phyloP scores from a whole-genome alignment of 2,113 vertebrate species.

The Ptyas mucosa region DNA sequence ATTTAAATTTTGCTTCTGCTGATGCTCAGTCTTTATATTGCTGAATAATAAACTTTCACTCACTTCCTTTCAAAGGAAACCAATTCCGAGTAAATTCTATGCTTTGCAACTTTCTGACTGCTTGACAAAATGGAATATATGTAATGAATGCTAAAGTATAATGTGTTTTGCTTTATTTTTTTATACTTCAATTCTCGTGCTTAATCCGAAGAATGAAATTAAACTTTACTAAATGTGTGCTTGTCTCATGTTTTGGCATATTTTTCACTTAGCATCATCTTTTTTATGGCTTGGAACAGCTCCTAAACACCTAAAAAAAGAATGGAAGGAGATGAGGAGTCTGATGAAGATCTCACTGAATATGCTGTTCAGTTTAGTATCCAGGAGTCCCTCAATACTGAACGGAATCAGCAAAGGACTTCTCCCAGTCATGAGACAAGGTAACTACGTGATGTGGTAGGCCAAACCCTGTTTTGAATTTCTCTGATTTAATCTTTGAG shows the following conservation, averaged over 20 bases:
- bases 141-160: background rate
- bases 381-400: slow-evolving; percentile 70
- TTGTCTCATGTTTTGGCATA: background rate
- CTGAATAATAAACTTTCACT: background rate
- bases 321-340: slow-evolving; percentile 72
- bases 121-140: background rate
- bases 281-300: slow-evolving; percentile 23
- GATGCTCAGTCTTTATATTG: background rate
- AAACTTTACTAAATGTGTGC: background rate
- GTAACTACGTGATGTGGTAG: slow-evolving; percentile 55
- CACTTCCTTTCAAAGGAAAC: background rate
- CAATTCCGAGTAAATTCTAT: background rate
- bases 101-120: background rate
- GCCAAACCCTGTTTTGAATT: background rate
- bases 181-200: background rate
- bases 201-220: background rate
- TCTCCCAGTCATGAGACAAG: slow-evolving; percentile 59
- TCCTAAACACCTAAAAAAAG: slow-evolving; percentile 40
- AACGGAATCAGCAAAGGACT: slow-evolving; percentile 51
- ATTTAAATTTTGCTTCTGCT: background rate
- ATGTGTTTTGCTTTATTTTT: background rate
- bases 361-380: slow-evolving; percentile 79
- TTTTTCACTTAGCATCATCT: background rate
- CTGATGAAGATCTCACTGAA: slow-evolving; percentile 74
- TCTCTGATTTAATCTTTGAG: background rate